Percentiles rank a stretch among this genome's conserved stretches.
Evolutionary conservation across 35 echinoderm and acorn worm species (phyloP).

Genomic region (Apostichopus japonicus): DNA sequence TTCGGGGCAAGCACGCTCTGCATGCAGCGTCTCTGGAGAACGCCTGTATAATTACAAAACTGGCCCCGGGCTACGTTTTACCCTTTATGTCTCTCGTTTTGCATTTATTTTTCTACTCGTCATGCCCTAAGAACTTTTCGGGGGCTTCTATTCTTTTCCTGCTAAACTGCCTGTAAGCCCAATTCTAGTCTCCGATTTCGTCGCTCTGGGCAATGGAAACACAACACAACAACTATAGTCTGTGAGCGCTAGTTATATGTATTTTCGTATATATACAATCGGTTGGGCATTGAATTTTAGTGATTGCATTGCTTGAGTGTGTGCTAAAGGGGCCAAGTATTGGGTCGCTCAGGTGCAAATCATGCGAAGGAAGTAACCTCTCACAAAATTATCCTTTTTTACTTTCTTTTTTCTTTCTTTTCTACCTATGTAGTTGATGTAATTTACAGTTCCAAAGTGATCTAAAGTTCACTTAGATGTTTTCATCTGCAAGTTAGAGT

Average conservation of each 20-base stretch:
- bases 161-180: slow-evolving; percentile 51
- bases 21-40: slow-evolving; percentile 46
- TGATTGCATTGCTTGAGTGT: slow-evolving; percentile 41
- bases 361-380: slow-evolving; percentile 21
- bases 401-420: neutral
- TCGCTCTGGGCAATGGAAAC: slow-evolving; percentile 40
- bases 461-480: neutral
- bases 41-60: slow-evolving; percentile 62
- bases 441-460: slow-evolving; percentile 3
- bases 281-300: slow-evolving; percentile 6
- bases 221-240: slow-evolving; percentile 49
- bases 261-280: slow-evolving; percentile 14
- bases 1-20: slow-evolving; percentile 61
- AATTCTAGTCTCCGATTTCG: slow-evolving; percentile 60
- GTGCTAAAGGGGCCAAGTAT: slow-evolving; percentile 45
- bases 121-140: slow-evolving; percentile 54
- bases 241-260: slow-evolving; percentile 46
- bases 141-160: slow-evolving; percentile 63
- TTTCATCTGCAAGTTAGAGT: no score
- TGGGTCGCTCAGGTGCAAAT: slow-evolving; percentile 29
- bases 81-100: slow-evolving; percentile 67
- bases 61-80: slow-evolving; percentile 58
- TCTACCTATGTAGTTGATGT: neutral
- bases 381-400: slow-evolving; percentile 44
- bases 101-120: slow-evolving; percentile 64